These are phyloP conservation scores for Battus philenor DNA, from an alignment of 1,140 invertebrate genomes.

Conservation along the genomic window DNA sequence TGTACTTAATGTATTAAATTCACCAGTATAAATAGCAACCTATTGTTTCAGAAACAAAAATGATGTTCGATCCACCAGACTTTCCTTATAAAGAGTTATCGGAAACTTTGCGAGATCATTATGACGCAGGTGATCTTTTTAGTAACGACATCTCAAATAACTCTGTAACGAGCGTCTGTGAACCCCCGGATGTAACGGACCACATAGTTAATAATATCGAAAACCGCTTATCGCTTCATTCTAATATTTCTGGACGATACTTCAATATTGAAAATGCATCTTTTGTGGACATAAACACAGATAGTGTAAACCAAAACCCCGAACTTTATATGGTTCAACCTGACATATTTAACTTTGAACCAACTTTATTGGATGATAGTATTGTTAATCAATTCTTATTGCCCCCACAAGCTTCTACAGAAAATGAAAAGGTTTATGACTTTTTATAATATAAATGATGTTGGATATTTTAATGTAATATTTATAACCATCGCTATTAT, in stretches of 20 bases:
- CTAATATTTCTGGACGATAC: conserved; percentile 39
- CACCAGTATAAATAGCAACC: too few relatives aligned
- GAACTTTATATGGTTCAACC: conserved; percentile 38
- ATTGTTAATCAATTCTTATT: conserved; percentile 63
- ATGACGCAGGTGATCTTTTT: conserved; percentile 44
- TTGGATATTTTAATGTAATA: not conserved
- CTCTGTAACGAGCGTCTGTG: conserved; percentile 22
- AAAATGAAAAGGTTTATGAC: conserved; percentile 39
- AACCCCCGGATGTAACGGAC: conserved; percentile 33
- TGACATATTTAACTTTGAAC: conserved; percentile 46
- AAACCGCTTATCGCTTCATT: conserved; percentile 42
- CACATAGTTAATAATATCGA: conserved; percentile 37
- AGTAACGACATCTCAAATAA: conserved; percentile 27
- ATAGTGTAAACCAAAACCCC: conserved; percentile 25
- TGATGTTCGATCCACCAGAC: conserved; percentile 65
- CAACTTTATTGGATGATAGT: conserved; percentile 56
- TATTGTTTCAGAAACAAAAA: conserved; percentile 41
- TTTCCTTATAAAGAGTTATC: conserved; percentile 57
- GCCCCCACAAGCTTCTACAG: conserved; percentile 30
- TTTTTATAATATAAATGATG: too few relatives aligned
- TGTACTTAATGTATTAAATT: too few relatives aligned
- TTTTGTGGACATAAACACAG: conserved; percentile 20
- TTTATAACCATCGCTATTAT: not conserved
- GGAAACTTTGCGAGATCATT: conserved; percentile 42
- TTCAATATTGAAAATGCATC: conserved; percentile 40